Base-by-base conservation (phyloP, 2,113 vertebrate genomes). In the Sinocyclocheilus rhinocerous region DNA sequence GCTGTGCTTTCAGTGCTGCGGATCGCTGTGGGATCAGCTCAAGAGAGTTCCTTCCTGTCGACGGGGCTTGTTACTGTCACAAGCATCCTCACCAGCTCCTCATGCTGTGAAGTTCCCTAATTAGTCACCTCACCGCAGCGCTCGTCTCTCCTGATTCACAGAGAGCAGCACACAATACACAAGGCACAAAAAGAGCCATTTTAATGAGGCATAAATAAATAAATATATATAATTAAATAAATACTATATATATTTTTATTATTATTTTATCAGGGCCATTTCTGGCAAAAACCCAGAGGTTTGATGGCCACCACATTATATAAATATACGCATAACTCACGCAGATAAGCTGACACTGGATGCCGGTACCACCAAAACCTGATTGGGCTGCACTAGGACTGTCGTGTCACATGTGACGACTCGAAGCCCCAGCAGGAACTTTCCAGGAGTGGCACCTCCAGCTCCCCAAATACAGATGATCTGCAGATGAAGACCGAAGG, bases 391-490 rank as follows among this genome's bases (percentile, higher is more conserved):
- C 50, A 98, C 90, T 7, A 97, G 95, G 1, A 98, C 96, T 0
- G 96, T 98, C 0, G 96, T 97, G 59, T 99, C 97, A 8, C 97
- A 99, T 0, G 96, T 96, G 90, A 99, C 97, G 20, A 99, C 97
- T 50, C 95, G 94, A 87, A 99, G 94, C 1, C 97, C 98, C 0
- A 99, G 95, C 85, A 99, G 93, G 89, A 99, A 99, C 87, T 99
- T 99, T 84, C 98, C 98, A 0, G 98, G 98, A 3, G 98, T 99
- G 52, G 98, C 98, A 45, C 98, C 97, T 8, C 97, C 97, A 52
- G 96, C 96, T 83, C 97, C 97, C 97, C 97, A 99, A 89, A 99
- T 97, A 89, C 97, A 99, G 82, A 98, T 95, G 8, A 96, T 98
- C 98, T 99, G 90, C 20, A 92, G 89, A 83, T 18, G 18, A 69